Conservation (phyloP, 2,888 invertebrate species). For the Plutella xylostella region DNA sequence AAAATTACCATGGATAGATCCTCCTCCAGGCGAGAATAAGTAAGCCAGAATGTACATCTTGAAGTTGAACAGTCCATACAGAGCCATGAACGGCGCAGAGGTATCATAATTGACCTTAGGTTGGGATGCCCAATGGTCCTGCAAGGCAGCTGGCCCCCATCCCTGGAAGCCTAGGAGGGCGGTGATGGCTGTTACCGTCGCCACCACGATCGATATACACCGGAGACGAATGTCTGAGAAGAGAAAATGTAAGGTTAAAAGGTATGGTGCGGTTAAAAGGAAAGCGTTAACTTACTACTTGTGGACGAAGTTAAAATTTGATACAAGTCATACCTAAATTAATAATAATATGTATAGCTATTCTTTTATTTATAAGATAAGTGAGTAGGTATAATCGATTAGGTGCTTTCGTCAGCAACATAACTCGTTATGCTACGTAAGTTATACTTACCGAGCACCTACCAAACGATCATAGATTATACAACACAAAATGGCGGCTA, state of each 20-base stretch:
- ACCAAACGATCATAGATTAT: no score
- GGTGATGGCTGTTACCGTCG: slow-evolving; percentile 81
- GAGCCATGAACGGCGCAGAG: slow-evolving; percentile 95
- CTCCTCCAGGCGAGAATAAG: slow-evolving; percentile 89
- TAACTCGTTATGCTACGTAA: no score
- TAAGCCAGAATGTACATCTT: slow-evolving; percentile 95
- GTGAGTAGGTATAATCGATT: no score
- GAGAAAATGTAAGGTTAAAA: slow-evolving; percentile 4
- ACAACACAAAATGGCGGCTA: no score
- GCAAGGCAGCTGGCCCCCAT: slow-evolving; percentile 90
- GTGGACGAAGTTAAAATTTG: no score
- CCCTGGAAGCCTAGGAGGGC: slow-evolving; percentile 81
- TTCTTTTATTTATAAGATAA: no score
- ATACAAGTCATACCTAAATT: no score
- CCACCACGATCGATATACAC: slow-evolving; percentile 88
- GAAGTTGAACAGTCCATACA: slow-evolving; percentile 93
- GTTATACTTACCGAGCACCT: no score
- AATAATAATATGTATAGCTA: no score
- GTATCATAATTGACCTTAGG: slow-evolving; percentile 89
- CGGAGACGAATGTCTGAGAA: slow-evolving; percentile 89
- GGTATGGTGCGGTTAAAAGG: no score
- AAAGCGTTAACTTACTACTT: no score
- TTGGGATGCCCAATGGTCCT: slow-evolving; percentile 94
- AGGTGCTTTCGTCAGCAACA: no score
- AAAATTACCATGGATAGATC: slow-evolving; percentile 87